Percentiles rank a stretch among this genome's conserved stretches.
phyloP scores from a whole-genome alignment of 2,797 vertebrate species.

The Syncerus caffer region DNA sequence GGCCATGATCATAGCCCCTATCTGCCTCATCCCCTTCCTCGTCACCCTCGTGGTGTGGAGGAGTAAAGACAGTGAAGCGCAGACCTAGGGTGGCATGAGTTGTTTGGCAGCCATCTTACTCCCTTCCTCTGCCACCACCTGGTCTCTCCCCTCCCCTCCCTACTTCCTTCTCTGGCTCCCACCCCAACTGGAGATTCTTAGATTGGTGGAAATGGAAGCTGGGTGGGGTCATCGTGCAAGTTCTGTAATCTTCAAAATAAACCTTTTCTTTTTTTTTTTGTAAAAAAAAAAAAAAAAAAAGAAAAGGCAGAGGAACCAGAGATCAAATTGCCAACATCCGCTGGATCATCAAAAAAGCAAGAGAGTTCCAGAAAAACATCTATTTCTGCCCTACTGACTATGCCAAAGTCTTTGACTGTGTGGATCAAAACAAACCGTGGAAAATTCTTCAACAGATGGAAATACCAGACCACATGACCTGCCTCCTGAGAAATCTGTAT shows the following conservation, averaged over 20 bases:
- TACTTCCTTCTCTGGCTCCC: background rate
- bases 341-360: background rate
- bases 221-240: background rate
- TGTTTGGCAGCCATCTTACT: background rate
- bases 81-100: background rate
- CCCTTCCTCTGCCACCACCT: background rate
- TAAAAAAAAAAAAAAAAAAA: too few species aligned
- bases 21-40: constrained; percentile 87
- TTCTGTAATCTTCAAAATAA: constrained; percentile 70
- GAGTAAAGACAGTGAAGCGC: constrained; percentile 81
- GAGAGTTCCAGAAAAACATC: background rate
- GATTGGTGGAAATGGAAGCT: background rate
- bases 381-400: background rate
- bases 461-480: background rate
- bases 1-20: constrained; percentile 85
- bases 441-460: background rate
- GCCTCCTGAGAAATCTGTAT: background rate
- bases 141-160: background rate
- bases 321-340: background rate
- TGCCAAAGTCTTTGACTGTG: background rate
- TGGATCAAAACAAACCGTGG: background rate
- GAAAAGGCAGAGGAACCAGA: too few species aligned
- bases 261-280: constrained; percentile 35
- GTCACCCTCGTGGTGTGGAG: constrained; percentile 85
- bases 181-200: background rate